Evolutionary conservation across 1,140 invertebrate species (phyloP).

Genomic region (Drosophila parvula): DNA sequence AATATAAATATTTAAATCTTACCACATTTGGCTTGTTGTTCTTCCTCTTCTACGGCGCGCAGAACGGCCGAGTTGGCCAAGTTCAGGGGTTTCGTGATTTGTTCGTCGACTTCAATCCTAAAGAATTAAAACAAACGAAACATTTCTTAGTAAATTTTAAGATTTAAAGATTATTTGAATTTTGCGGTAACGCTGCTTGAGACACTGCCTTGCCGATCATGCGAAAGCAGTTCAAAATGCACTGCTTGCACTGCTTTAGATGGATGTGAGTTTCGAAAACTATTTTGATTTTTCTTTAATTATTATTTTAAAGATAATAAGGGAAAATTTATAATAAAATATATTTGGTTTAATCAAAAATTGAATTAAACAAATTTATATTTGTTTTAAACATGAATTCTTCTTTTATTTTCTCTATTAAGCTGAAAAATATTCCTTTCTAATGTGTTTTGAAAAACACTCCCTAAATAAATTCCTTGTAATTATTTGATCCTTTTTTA

Average conservation of each 20-base stretch:
- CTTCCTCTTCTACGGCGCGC: constrained; percentile 92
- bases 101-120: constrained; percentile 72
- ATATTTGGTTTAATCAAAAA: neutral
- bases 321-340: neutral
- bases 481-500: neutral
- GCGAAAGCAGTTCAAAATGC: neutral
- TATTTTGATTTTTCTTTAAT: neutral
- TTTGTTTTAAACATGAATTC: neutral
- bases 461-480: neutral
- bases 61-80: constrained; percentile 92
- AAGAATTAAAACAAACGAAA: neutral
- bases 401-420: too few relatives aligned
- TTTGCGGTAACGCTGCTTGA: constrained; percentile 13
- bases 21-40: constrained; percentile 87
- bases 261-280: neutral
- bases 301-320: neutral
- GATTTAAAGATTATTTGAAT: neutral
- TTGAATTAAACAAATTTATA: neutral
- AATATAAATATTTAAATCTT: constrained; percentile 70
- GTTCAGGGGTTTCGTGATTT: constrained; percentile 88
- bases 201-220: constrained; percentile 1
- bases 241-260: constrained; percentile 12
- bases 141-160: neutral
- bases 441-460: rapidly evolving
- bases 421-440: neutral